These are phyloP conservation scores for Saccopteryx leptura DNA, from an alignment of 2,113 vertebrate genomes.

Conservation along the genomic window DNA sequence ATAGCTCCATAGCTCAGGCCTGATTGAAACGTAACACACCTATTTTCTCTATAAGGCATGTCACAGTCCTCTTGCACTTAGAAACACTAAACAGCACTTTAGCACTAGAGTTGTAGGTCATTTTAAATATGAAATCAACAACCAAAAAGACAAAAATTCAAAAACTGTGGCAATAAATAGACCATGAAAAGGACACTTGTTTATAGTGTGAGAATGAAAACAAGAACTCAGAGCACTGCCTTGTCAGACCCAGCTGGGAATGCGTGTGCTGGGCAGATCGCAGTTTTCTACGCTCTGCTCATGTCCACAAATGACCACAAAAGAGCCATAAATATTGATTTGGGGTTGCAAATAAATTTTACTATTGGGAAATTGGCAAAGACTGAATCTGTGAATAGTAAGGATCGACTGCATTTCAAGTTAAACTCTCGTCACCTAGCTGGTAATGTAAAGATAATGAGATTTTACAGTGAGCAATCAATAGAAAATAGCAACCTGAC, in stretches of 20 bases:
- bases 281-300: neutral
- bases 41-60: neutral
- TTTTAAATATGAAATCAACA: slow-evolving; percentile 7
- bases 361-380: neutral
- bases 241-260: neutral
- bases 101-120: neutral
- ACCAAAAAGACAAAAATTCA: neutral
- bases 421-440: slow-evolving; percentile 15
- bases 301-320: neutral
- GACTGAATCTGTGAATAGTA: neutral
- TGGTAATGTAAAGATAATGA: slow-evolving; percentile 10
- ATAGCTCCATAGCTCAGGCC: neutral
- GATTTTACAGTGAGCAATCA: neutral
- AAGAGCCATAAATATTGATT: neutral
- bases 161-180: neutral
- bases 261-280: neutral
- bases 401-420: slow-evolving; percentile 30
- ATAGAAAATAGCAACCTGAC: neutral
- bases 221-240: neutral
- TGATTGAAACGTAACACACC: neutral
- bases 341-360: slow-evolving; percentile 29
- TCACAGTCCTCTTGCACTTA: neutral
- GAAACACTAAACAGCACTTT: neutral
- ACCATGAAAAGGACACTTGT: neutral
- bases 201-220: neutral